Evolutionary conservation across 2,888 invertebrate species (phyloP), one percentile per base, ranked within the genome.

Genomic region (Limnephilus marmoratus): DNA sequence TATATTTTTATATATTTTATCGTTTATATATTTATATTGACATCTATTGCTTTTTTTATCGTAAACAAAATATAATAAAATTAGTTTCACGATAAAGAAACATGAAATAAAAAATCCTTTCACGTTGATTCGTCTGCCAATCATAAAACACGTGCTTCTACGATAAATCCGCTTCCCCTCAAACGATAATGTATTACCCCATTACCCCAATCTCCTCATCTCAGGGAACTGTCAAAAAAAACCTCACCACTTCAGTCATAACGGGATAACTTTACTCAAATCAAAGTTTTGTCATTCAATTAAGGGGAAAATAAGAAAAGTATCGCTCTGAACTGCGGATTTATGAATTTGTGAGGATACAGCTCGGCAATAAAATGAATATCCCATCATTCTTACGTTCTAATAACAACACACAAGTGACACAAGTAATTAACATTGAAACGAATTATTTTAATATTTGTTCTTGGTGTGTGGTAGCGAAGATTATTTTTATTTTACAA

Each of bases 201-300:
- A 68, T 68, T 24, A 68, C n/a, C 68, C 68, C 68, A 68, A 68
- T 68, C 53, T 53, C 53, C 53, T 18, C 53, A 18, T 53, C 68
- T 68, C 68, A 24, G n/a, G 24, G 68, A 68, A 68, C 68, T 68
- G 68, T 68, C 68, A 68, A 68, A 68, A 68, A 68, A 68, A 68
- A 68, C 68, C 68, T 68, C 68, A 68, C 68, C 68, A 68, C 68
- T 68, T 24, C 24, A 68, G 68, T 24, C 68, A 68, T 68, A 68
- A 68, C 68, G 24, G 68, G 68, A 68, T 68, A 68, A 68, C 68
- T 68, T 68, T 68, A 68, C 68, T 68, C 68, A 68, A 68, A 68
- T 68, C 68, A 68, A 68, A 68, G 68, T 68, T 68, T 68, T 68
- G 68, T 68, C 68, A 68, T 68, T 68, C 68, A 68, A 68, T 68